These are phyloP conservation scores for Zelostemma sp. DNA, from an alignment of 1,140 invertebrate species.

Conservation along the genomic window DNA sequence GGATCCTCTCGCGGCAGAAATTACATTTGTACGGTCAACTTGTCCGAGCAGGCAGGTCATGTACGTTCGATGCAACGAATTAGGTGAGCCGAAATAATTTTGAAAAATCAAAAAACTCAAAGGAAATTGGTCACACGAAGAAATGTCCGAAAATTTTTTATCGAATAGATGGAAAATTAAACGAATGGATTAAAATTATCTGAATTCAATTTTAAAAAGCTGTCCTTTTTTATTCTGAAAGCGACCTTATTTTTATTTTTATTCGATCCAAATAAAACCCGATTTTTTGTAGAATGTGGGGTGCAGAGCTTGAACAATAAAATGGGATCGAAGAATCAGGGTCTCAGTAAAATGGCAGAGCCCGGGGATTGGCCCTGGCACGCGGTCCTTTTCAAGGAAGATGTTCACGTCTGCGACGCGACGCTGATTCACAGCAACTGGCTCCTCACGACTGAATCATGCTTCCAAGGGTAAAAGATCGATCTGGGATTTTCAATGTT, in stretches of 20 bases:
- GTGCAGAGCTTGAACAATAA: conserved; percentile 73
- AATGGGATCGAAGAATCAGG: conserved; percentile 64
- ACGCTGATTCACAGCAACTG: conserved; percentile 84
- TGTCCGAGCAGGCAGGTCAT: conserved; percentile 85
- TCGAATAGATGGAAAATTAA: no score
- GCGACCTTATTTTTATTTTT: no score
- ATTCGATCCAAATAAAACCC: no score
- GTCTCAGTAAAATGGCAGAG: conserved; percentile 77
- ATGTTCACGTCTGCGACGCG: conserved; percentile 89
- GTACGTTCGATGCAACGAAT: conserved; percentile 81
- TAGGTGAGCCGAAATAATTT: no score
- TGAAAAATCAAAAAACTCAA: no score
- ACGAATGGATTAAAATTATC: no score
- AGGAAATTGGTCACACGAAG: no score
- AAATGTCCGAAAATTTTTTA: no score
- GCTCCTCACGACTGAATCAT: conserved; percentile 89
- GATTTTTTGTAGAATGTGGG: conserved; percentile 88
- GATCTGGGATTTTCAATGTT: conserved; percentile 5
- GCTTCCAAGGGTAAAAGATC: conserved; percentile 86
- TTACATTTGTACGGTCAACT: conserved; percentile 81
- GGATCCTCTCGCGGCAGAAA: conserved; percentile 82
- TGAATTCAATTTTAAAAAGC: no score
- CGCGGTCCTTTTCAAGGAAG: conserved; percentile 84
- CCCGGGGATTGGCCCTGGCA: conserved; percentile 93
- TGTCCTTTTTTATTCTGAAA: no score